Evolutionary conservation across 1,140 invertebrate species (phyloP), one percentile per base, ranked within the genome.

Genomic region (Cydia pomonella): DNA sequence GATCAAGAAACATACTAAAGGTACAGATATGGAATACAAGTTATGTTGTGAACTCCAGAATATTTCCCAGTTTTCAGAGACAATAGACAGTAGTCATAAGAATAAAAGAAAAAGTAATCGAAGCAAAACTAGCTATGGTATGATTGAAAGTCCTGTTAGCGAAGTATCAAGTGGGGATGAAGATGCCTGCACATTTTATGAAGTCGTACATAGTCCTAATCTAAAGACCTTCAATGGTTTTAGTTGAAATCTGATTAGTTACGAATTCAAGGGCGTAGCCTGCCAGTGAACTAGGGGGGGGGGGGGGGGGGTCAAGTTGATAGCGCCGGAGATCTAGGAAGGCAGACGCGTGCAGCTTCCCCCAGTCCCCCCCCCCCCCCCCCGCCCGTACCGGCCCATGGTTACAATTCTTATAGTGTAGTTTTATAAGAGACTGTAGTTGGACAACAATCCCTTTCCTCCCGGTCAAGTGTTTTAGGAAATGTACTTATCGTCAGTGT

Each of bases 21-120:
- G 64, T 5, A 69, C 64, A 10, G 64, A 69, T 5, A 41, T 69
- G 64, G 64, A 69, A 10, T 69, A 69, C 64, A 69, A 69, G 64
- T 69, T 69, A 18, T 69, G 27, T 41, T 69, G 64, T 69, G 64
- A 69, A 18, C n/a, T 69, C 6, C 27, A 69, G 29, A 69, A 69
- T 41, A 69, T 69, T n/a, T 38, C 64, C 1, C 18, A 41, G 64
- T 69, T 69, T 33, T 21, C 64, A 38, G 64, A 69, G 6, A 33
- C 27, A 38, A 38, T 33, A 9, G n/a, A 33, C 1, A 64, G 21
- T 9, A 38, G 9, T 33, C 27, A 12, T 12, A 69, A 33, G 33
- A 18, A 21, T 7, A 33, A 29, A 33, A 18, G 33, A 18, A 10
- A 29, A 18, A 21, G 5, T 69, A 38, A n/a, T 38, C 18, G 4